Conservation (phyloP, 2,113 vertebrate genomes). For the Pachypanchax playfairii region DNA sequence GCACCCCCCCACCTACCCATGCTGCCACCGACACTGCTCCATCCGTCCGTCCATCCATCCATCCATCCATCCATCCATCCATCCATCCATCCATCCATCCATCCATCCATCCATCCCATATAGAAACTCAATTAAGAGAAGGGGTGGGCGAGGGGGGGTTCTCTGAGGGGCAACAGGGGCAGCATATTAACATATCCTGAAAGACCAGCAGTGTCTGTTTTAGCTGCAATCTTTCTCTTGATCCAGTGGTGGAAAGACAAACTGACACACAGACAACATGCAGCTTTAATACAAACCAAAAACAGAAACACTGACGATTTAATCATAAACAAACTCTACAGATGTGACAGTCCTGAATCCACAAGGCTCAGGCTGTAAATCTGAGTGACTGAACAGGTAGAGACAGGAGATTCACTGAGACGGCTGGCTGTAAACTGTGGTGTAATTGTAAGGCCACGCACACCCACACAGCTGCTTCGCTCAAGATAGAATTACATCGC, state of each 20-base stretch:
- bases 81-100: constrained; percentile 45
- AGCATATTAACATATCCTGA: constrained; percentile 55
- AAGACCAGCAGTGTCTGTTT: constrained; percentile 37
- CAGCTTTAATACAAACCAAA: background rate
- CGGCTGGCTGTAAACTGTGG: constrained; percentile 1
- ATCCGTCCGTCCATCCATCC: constrained; percentile 34
- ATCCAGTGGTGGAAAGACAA: background rate
- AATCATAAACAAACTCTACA: background rate
- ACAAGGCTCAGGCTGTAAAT: background rate
- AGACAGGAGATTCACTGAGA: background rate
- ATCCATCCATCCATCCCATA: constrained; percentile 34
- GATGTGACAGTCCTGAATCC: background rate
- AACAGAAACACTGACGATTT: too few species aligned
- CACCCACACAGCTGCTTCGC: constrained; percentile 24
- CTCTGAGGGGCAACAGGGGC: constrained; percentile 17
- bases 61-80: constrained; percentile 36
- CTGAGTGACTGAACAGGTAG: background rate
- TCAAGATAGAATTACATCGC: constrained; percentile 11
- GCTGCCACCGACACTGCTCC: constrained; percentile 12
- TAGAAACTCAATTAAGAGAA: background rate
- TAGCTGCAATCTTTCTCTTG: constrained; percentile 7
- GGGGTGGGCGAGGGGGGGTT: background rate
- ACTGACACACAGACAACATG: background rate
- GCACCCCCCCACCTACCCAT: constrained; percentile 48
- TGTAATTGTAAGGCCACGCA: constrained; percentile 10